A percentile compares a stretch with the other conserved stretches of the same genome.
Conservation (phyloP, 1,140 invertebrate genomes). For the Calliopsis andreniformis region DNA sequence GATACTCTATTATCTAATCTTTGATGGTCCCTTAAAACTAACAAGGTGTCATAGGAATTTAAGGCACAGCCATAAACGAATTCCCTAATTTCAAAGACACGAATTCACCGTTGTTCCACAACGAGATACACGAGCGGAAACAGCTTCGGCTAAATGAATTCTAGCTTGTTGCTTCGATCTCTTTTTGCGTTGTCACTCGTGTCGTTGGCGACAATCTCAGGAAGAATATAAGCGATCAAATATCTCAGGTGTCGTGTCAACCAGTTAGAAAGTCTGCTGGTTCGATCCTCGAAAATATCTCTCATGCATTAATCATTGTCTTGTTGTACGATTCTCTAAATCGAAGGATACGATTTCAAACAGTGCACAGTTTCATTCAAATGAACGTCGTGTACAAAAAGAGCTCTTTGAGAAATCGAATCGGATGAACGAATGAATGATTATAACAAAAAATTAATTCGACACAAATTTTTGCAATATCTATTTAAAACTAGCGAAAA, state of each 20-base stretch:
- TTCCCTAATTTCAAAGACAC: too few relatives aligned
- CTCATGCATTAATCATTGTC: slow-evolving; percentile 76
- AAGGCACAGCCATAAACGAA: too few relatives aligned
- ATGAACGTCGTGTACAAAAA: background rate
- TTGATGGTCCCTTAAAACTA: too few relatives aligned
- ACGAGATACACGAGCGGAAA: background rate
- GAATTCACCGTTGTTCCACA: too few relatives aligned
- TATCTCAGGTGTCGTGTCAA: slow-evolving; percentile 64
- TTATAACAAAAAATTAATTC: too few relatives aligned
- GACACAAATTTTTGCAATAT: too few relatives aligned
- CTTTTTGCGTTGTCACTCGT: slow-evolving; percentile 48
- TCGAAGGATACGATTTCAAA: slow-evolving; percentile 53
- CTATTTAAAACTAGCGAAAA: too few relatives aligned
- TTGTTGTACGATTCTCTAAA: slow-evolving; percentile 58
- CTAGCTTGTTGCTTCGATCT: slow-evolving; percentile 20
- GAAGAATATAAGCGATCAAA: slow-evolving; percentile 71
- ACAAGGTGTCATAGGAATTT: too few relatives aligned
- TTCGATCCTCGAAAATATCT: slow-evolving; percentile 68
- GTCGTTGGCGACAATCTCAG: slow-evolving; percentile 69
- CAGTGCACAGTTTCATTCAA: slow-evolving; percentile 6
- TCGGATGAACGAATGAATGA: too few relatives aligned
- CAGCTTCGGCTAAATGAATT: slow-evolving; percentile 51
- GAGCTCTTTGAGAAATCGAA: too few relatives aligned
- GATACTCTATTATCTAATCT: too few relatives aligned
- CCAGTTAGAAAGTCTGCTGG: slow-evolving; percentile 71